Percentiles rank a stretch among this genome's conserved stretches.
Conservation (phyloP, 2,797 vertebrate species). For the Takifugu rubripes region DNA sequence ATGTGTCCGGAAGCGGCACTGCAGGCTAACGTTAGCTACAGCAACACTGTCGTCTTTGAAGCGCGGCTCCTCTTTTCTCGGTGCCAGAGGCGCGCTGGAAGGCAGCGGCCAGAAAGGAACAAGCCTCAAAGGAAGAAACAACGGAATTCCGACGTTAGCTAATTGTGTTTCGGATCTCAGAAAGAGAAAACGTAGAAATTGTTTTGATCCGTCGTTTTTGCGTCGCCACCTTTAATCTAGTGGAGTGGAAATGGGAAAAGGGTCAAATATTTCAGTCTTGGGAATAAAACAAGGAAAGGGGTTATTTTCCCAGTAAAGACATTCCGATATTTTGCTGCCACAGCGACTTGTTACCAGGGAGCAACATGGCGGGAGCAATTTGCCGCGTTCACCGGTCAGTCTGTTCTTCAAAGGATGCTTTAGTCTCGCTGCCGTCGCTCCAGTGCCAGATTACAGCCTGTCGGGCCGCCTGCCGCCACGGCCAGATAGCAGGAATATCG, state of each 20-base stretch:
- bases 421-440: slow-evolving; percentile 30
- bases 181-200: no score
- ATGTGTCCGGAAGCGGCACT: background rate
- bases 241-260: background rate
- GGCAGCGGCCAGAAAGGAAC: no score
- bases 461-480: slow-evolving; percentile 23
- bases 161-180: no score
- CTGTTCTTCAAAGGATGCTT: slow-evolving; percentile 64
- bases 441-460: slow-evolving; percentile 49
- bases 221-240: no score
- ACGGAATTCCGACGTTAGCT: no score
- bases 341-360: slow-evolving; percentile 32
- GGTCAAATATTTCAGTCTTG: background rate
- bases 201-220: no score
- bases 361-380: slow-evolving; percentile 56
- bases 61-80: no score
- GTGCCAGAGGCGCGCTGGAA: no score
- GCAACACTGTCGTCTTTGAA: no score
- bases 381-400: slow-evolving; percentile 52
- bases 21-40: background rate
- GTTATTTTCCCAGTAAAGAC: slow-evolving; percentile 3
- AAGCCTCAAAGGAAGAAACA: no score
- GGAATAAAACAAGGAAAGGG: background rate
- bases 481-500: slow-evolving; percentile 31
- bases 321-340: slow-evolving; percentile 38